phyloP scores from a whole-genome alignment of 1,140 invertebrate species.

The Theocolax elegans region DNA sequence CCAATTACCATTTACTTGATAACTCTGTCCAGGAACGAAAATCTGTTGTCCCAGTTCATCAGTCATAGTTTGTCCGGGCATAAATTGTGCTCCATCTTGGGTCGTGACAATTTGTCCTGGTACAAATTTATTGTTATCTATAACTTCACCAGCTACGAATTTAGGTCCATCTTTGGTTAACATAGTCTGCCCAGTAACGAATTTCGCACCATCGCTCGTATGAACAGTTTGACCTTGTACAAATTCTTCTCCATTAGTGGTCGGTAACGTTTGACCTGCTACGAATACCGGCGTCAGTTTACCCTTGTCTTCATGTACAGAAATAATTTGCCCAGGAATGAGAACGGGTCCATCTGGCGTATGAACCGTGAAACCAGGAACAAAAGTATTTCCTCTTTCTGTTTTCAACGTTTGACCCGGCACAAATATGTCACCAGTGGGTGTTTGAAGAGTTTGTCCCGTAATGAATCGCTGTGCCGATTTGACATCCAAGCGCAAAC shows the following conservation, averaged over 20 bases:
- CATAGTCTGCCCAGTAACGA: constrained; percentile 75
- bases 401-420: constrained; percentile 80
- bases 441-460: constrained; percentile 78
- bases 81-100: constrained; percentile 68
- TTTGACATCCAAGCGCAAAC: constrained; percentile 74
- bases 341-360: constrained; percentile 75
- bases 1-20: constrained; percentile 55
- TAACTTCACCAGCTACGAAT: constrained; percentile 75
- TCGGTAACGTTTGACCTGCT: constrained; percentile 65
- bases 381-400: constrained; percentile 74
- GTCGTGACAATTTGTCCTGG: constrained; percentile 78
- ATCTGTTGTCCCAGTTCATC: constrained; percentile 66
- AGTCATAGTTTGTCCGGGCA: constrained; percentile 71
- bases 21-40: constrained; percentile 68
- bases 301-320: constrained; percentile 51
- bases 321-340: constrained; percentile 76
- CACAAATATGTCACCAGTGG: constrained; percentile 75
- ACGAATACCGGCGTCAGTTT: constrained; percentile 64
- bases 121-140: constrained; percentile 69
- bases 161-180: constrained; percentile 74
- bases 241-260: constrained; percentile 59
- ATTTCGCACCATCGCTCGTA: constrained; percentile 66
- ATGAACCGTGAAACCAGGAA: constrained; percentile 78
- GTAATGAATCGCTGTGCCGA: constrained; percentile 74
- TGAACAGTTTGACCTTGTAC: constrained; percentile 68